Conservation (phyloP, 2,797 vertebrate species). For the Coranthus polyacanthus region DNA sequence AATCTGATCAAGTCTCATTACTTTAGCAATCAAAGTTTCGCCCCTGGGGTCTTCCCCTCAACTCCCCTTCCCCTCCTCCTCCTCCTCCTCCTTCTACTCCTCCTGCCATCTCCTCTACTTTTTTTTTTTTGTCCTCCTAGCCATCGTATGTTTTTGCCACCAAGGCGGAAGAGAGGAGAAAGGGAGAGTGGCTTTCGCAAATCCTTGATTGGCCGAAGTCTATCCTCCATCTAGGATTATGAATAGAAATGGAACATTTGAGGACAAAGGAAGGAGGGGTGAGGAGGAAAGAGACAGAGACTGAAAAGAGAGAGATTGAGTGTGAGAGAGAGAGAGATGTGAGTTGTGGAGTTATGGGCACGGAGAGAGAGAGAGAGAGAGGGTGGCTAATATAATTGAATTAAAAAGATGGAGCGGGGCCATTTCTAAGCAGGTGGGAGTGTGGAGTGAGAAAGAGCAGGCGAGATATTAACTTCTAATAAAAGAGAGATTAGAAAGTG, state of each 20-base stretch:
- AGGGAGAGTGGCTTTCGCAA: slow-evolving; percentile 74
- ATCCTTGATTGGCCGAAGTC: slow-evolving; percentile 84
- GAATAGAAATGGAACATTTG: slow-evolving; percentile 81
- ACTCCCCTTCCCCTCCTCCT: slow-evolving; percentile 51
- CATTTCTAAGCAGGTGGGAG: slow-evolving; percentile 83
- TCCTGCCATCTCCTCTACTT: slow-evolving; percentile 34
- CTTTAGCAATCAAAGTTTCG: slow-evolving; percentile 86
- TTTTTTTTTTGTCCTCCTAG: slow-evolving; percentile 57
- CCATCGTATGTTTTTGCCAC: slow-evolving; percentile 71
- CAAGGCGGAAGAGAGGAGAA: slow-evolving; percentile 58
- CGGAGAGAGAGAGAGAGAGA: slow-evolving; percentile 61
- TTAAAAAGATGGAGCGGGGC: slow-evolving; percentile 84
- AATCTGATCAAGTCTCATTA: slow-evolving; percentile 87
- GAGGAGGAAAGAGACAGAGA: slow-evolving; percentile 54
- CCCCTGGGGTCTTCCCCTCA: slow-evolving; percentile 67
- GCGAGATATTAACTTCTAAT: slow-evolving; percentile 85
- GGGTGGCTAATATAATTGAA: slow-evolving; percentile 84
- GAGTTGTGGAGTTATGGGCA: slow-evolving; percentile 72
- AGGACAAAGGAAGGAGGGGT: slow-evolving; percentile 75
- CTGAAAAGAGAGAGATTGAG: slow-evolving; percentile 34
- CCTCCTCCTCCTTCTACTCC: slow-evolving; percentile 25
- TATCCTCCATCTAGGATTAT: slow-evolving; percentile 82
- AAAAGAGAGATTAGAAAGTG: slow-evolving; percentile 87
- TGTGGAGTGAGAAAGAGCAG: slow-evolving; percentile 79
- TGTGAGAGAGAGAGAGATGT: slow-evolving; percentile 60